Evolutionary conservation across 2,797 vertebrate species (phyloP).

Genomic region (Pipistrellus pipistrellus): DNA sequence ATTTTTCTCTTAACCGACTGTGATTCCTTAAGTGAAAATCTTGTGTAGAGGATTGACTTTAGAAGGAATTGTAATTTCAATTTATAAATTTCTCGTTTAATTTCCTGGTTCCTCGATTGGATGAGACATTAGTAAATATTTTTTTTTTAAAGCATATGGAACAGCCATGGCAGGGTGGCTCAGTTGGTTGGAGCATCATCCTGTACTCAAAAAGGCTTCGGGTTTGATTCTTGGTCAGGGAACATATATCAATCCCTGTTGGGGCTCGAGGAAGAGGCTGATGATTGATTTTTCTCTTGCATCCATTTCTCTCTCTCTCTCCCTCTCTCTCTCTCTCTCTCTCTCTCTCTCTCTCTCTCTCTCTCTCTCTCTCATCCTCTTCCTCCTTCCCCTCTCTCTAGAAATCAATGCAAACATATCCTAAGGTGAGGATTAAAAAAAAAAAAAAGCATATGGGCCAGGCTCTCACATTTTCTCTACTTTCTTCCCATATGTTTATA

Average conservation of each 20-base stretch:
- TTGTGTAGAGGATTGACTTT: neutral
- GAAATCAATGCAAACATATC: neutral
- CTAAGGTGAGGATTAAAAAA: neutral
- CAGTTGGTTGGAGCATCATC: neutral
- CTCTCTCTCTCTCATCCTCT: neutral
- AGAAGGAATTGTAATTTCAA: slow-evolving; percentile 50
- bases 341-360: neutral
- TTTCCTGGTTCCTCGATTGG: slow-evolving; percentile 43
- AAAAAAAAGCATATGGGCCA: too few relatives aligned
- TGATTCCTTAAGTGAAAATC: slow-evolving; percentile 63
- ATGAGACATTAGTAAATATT: neutral
- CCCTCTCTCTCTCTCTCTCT: neutral
- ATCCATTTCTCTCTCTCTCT: neutral
- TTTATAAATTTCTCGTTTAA: slow-evolving; percentile 47
- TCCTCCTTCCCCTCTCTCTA: neutral
- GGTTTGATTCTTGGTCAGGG: neutral
- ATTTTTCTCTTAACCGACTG: slow-evolving; percentile 70
- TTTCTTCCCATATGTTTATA: too few relatives aligned
- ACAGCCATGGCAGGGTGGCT: neutral
- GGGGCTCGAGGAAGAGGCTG: neutral
- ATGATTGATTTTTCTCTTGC: neutral
- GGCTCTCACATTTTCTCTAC: too few relatives aligned
- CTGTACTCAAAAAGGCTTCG: neutral
- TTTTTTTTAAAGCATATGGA: neutral
- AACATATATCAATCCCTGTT: neutral